Evolutionary conservation across 1,140 invertebrate species (phyloP), one percentile per base, ranked within the genome.

Genomic region (Pinna nobilis): DNA sequence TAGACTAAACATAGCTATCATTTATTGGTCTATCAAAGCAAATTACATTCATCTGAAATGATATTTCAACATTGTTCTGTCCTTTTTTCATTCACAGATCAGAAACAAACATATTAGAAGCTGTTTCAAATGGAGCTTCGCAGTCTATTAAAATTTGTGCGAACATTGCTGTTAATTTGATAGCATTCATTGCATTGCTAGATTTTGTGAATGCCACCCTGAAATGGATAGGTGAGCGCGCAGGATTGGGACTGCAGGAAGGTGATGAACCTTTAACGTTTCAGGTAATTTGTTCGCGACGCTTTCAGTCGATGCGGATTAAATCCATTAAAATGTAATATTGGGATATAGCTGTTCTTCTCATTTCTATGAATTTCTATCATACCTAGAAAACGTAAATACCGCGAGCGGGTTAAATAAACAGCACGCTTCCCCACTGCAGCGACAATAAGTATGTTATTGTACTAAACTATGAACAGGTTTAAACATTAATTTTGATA

Each of bases 151-250:
- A 93, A 15, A 88, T 98, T 5, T 92, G 98, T 1, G 90, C 94
- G 2, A 94, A 94, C 55, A 97, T 99, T 69, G 93, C 95, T 15
- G 95, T 96, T 3, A 98, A 97, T 83, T 90, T 98, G 5, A 93
- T 99, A 15, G 96, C 96, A 0, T 97, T 98, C 84, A 92, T 98
- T 0, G 93, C 96, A 0, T 92, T 96, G 64, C 88, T 98, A 0
- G 91, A 94, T 0, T 96, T 98, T 83, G 71, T 97, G 0, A 95
- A 98, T 87, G 92, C 91, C 1, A 70, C 95, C 1, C 86, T 98
- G 0, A 91, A 89, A 3, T 98, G 96, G 94, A 87, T 94, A 51
- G 95, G 95, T 3, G 86, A 85, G 0, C 84, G 97, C 5, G 92
- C 97, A 15, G 96, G 94, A 71, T 87, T 89, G 72, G 53, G 70